phyloP scores from a whole-genome alignment of 2,797 vertebrate species.

The Masticophis lateralis region DNA sequence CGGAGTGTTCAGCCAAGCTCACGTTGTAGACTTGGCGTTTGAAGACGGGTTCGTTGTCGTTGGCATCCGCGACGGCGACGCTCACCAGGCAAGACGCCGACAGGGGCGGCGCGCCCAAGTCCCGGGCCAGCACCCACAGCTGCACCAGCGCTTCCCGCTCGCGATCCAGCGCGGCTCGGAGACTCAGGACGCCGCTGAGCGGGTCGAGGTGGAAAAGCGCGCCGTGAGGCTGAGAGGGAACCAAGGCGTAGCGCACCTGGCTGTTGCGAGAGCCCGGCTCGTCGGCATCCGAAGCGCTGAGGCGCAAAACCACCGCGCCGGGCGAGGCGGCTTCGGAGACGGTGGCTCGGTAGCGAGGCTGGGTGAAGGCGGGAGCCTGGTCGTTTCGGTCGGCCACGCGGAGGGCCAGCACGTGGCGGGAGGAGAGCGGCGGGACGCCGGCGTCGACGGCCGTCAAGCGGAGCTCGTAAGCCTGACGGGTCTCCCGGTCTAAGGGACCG shows the following conservation, averaged over 20 bases:
- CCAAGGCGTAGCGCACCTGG: constrained; percentile 75
- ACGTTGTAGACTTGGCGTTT: constrained; percentile 80
- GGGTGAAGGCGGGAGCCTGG: constrained; percentile 78
- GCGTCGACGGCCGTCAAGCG: constrained; percentile 78
- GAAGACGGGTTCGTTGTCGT: constrained; percentile 90
- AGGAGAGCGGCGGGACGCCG: constrained; percentile 77
- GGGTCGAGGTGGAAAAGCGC: constrained; percentile 74
- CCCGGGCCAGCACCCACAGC: constrained; percentile 81
- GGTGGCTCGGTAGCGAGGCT: constrained; percentile 66
- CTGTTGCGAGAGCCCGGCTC: constrained; percentile 76
- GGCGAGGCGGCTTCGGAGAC: constrained; percentile 79
- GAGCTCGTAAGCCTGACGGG: constrained; percentile 77
- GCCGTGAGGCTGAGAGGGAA: constrained; percentile 31
- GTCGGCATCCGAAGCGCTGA: constrained; percentile 81
- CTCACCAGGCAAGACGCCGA: constrained; percentile 80
- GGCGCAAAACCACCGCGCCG: constrained; percentile 78
- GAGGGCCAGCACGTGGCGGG: constrained; percentile 74
- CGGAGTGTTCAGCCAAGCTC: constrained; percentile 79
- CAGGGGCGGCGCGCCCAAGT: constrained; percentile 78
- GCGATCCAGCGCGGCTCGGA: constrained; percentile 74
- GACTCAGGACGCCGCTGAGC: constrained; percentile 78
- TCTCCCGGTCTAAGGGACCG: constrained; percentile 81
- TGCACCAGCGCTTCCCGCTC: constrained; percentile 75
- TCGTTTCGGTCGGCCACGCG: constrained; percentile 83
- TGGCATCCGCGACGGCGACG: constrained; percentile 81